These are phyloP conservation scores for Megaceryle alcyon DNA, from an alignment of 2,797 vertebrate genomes.

Conservation along the genomic window DNA sequence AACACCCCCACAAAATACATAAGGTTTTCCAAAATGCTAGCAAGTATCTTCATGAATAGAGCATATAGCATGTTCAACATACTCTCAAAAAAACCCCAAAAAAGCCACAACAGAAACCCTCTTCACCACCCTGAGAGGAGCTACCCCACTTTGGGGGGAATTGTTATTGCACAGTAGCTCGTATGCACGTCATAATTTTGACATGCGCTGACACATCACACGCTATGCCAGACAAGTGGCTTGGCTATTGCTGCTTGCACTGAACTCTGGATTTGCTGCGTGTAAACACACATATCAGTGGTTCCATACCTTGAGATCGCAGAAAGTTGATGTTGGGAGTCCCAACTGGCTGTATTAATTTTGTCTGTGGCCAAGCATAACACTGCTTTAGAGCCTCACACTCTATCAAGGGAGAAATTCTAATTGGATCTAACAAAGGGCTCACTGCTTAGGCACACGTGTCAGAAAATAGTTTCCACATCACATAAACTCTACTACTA, in stretches of 20 bases:
- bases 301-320: slow-evolving; percentile 5
- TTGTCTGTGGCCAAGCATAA: slow-evolving; percentile 64
- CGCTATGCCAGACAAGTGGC: neutral
- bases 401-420: slow-evolving; percentile 66
- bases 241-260: slow-evolving; percentile 18
- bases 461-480: slow-evolving; percentile 74
- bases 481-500: slow-evolving; percentile 58
- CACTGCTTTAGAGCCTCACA: slow-evolving; percentile 49
- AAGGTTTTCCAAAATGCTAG: neutral
- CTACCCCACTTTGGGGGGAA: neutral
- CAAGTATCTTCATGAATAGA: neutral
- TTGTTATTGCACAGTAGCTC: slow-evolving; percentile 14
- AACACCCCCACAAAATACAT: neutral
- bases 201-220: neutral
- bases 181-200: neutral
- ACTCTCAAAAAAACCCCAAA: neutral
- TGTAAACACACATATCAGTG: slow-evolving; percentile 46
- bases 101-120: neutral
- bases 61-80: neutral
- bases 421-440: slow-evolving; percentile 73
- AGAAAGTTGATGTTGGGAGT: slow-evolving; percentile 36
- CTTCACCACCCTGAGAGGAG: neutral
- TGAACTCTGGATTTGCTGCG: slow-evolving; percentile 29
- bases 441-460: slow-evolving; percentile 51
- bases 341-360: slow-evolving; percentile 60